Evolutionary conservation across 2,113 vertebrate species (phyloP).

Genomic region (Spilogale gracilis): DNA sequence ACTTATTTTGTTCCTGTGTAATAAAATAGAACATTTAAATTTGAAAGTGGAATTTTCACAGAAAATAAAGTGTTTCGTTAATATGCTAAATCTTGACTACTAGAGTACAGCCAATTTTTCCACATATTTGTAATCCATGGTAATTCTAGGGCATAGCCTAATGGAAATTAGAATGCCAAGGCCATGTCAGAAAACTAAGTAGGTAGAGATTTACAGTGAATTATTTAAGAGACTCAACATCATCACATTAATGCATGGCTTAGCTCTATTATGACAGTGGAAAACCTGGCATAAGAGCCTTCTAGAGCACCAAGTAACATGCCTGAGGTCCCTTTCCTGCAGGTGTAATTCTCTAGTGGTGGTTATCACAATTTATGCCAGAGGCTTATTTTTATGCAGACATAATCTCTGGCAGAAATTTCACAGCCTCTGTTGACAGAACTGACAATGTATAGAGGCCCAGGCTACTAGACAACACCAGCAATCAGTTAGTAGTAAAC

Average conservation of each 20-base stretch:
- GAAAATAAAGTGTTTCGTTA: constrained; percentile 33
- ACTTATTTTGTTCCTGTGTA: constrained; percentile 32
- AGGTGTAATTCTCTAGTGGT: constrained; percentile 64
- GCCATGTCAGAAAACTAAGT: constrained; percentile 59
- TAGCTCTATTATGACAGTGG: constrained; percentile 53
- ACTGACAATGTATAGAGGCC: neutral
- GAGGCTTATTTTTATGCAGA: constrained; percentile 69
- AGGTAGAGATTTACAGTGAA: constrained; percentile 45
- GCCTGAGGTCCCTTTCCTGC: constrained; percentile 48
- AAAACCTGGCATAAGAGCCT: constrained; percentile 39
- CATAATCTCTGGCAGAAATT: constrained; percentile 68
- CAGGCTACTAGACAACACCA: neutral
- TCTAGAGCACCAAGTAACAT: constrained; percentile 3
- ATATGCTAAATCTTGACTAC: constrained; percentile 33
- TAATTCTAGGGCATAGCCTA: constrained; percentile 22
- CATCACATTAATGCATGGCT: constrained; percentile 57
- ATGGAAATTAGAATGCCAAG: constrained; percentile 57
- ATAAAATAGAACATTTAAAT: constrained; percentile 46
- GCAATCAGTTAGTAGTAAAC: constrained; percentile 1
- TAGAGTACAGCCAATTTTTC: neutral
- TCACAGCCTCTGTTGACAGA: constrained; percentile 40
- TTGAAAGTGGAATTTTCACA: constrained; percentile 51
- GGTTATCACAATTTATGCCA: constrained; percentile 52
- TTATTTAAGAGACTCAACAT: constrained; percentile 58
- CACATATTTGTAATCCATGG: neutral